These are phyloP conservation scores for Corythornis madagascariensis DNA, from an alignment of 2,113 vertebrate species.

Conservation along the genomic window DNA sequence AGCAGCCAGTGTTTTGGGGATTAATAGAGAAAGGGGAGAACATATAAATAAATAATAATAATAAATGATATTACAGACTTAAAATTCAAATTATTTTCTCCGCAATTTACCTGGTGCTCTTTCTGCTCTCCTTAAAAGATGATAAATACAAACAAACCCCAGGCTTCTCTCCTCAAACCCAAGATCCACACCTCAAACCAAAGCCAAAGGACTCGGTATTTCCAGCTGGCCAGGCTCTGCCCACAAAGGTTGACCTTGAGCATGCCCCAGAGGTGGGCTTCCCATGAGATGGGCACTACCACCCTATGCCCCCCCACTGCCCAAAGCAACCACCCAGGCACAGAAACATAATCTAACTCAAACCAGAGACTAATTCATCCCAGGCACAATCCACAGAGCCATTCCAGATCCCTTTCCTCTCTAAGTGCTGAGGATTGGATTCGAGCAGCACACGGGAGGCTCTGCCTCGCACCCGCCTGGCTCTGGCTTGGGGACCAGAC, in stretches of 20 bases:
- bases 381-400: not conserved
- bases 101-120: not conserved
- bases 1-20: rapidly evolving
- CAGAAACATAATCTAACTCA: rapidly evolving
- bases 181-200: not conserved
- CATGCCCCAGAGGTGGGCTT: rapidly evolving
- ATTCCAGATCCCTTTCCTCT: not conserved
- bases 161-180: not conserved
- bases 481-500: not conserved
- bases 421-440: rapidly evolving
- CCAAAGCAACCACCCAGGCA: not conserved
- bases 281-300: rapidly evolving
- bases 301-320: rapidly evolving
- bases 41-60: not conserved
- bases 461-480: rapidly evolving
- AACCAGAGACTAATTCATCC: not conserved
- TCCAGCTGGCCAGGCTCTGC: not conserved
- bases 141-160: rapidly evolving
- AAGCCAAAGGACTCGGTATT: rapidly evolving
- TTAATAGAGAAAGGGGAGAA: not conserved
- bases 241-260: rapidly evolving
- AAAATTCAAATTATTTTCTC: not conserved
- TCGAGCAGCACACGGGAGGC: rapidly evolving
- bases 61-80: rapidly evolving
- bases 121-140: not conserved